These are phyloP conservation scores for Parazoanthus atlanticus DNA, from an alignment of 92 coral and sea anemone genomes.

Conservation along the genomic window DNA sequence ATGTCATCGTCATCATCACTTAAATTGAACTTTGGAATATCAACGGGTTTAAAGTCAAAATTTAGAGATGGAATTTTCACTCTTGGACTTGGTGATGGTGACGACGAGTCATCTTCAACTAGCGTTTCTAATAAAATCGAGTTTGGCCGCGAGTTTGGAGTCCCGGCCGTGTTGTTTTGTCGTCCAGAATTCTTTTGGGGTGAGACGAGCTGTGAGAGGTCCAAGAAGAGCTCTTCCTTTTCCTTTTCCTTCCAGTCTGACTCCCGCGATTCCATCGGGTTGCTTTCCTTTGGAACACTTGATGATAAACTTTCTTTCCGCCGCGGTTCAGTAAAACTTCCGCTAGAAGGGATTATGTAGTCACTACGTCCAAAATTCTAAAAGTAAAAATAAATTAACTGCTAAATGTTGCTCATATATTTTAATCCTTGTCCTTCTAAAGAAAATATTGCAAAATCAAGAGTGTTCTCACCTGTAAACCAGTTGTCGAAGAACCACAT, in stretches of 20 bases:
- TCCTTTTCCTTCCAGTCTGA: slow-evolving; percentile 63
- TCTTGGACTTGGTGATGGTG: slow-evolving; percentile 76
- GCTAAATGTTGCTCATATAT: not conserved
- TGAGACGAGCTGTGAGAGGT: slow-evolving; percentile 52
- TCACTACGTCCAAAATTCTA: slow-evolving; percentile 56
- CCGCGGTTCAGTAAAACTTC: slow-evolving; percentile 78
- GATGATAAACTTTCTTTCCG: slow-evolving; percentile 35
- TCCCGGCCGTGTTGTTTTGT: slow-evolving; percentile 45
- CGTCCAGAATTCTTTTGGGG: slow-evolving; percentile 52
- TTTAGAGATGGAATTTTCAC: slow-evolving; percentile 36
- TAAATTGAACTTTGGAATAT: slow-evolving; percentile 63
- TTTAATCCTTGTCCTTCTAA: not conserved
- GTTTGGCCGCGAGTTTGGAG: slow-evolving; percentile 81
- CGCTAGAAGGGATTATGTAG: slow-evolving; percentile 5
- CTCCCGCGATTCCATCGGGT: slow-evolving; percentile 26
- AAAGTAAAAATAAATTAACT: not conserved
- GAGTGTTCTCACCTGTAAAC: no score
- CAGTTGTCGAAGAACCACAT: no score
- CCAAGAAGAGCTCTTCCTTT: slow-evolving; percentile 61
- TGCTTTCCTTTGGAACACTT: slow-evolving; percentile 5
- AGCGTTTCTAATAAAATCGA: slow-evolving; percentile 77
- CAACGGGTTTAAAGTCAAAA: slow-evolving; percentile 40
- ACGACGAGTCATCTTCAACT: slow-evolving; percentile 66
- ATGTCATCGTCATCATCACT: slow-evolving; percentile 18
- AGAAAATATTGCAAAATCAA: no score